Evolutionary conservation across 2,113 vertebrate genomes (phyloP).

Genomic region (Ptilorrhoa leucosticta): DNA sequence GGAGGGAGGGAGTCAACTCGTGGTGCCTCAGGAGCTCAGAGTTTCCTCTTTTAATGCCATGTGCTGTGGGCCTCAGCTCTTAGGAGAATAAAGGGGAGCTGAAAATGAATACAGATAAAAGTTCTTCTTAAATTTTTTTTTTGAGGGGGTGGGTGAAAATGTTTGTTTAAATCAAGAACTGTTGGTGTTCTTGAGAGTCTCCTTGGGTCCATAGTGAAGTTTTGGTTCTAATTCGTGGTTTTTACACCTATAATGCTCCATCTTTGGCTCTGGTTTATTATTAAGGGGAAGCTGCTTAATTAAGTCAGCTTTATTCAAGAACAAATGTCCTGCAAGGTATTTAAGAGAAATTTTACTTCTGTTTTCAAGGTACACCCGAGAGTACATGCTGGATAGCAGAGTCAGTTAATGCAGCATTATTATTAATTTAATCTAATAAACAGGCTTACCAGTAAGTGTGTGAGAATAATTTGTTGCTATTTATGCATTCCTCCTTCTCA

Average conservation of each 20-base stretch:
- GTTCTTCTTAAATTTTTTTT: not conserved
- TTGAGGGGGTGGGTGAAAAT: rapidly evolving
- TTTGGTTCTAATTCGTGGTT: not conserved
- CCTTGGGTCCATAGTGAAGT: not conserved
- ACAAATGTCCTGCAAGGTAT: not conserved
- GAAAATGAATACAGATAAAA: not conserved
- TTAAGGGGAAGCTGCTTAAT: not conserved
- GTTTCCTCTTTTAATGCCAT: not conserved
- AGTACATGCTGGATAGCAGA: not conserved
- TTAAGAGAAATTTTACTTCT: not conserved
- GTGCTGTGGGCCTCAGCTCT: not conserved
- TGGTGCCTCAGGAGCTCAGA: not conserved
- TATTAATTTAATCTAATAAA: not conserved
- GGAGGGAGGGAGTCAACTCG: not conserved
- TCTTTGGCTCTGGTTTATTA: not conserved
- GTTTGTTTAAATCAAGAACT: not conserved
- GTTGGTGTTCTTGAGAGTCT: not conserved
- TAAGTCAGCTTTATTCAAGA: not conserved
- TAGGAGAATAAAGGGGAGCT: not conserved
- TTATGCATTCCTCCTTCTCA: not conserved
- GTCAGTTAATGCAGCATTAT: not conserved
- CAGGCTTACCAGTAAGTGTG: not conserved
- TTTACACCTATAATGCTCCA: not conserved
- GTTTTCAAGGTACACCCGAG: not conserved
- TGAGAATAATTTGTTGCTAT: not conserved